Evolutionary conservation across 2,888 invertebrate genomes (phyloP), one percentile per base, ranked within the genome.

Genomic region (Clanis bilineata): DNA sequence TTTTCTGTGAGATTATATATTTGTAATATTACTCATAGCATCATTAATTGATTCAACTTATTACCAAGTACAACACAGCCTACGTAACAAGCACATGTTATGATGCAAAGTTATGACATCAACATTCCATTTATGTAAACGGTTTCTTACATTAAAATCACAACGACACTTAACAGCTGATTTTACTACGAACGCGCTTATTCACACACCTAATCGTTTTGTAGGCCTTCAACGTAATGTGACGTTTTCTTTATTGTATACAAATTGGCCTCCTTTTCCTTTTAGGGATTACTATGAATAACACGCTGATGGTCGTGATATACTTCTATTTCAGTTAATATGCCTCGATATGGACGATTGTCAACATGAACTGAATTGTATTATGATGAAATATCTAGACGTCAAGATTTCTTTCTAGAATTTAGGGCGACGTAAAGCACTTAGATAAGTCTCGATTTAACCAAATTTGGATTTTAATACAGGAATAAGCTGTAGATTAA

Each of bases 131-230:
- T 68, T 71, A 66, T 61, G 66, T 65, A 69, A 70, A 64, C 65
- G 60, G 61, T 64, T 62, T 61, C 65, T 64, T 64, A 73, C 62
- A 69, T 66, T 68, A 64, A 61, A 59, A 63, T 67, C 63, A 64
- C 67, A 69, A 66, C 69, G 64, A 67, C 69, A 68, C 61, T 63
- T 62, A 69, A 71, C 76, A 76, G 73, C 76, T 73, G 77, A 74
- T 62, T 74, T 73, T 73, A 76, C 74, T 74, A 74, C 68, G 61
- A 62, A 67, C 62, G 60, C 60, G 55, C 59, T 70, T 63, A 63
- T 66, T 66, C 60, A 67, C 68, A 60, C 64, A 68, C 66, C 18
- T 39, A 47, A 38, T 47, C 57, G 47, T 51, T 51, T 25, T 36
- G 58, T 58, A 21, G 58, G 38, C 51, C 47, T 57, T 44, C 55